Conservation (phyloP, 2,113 vertebrate species). For the Passer domesticus region DNA sequence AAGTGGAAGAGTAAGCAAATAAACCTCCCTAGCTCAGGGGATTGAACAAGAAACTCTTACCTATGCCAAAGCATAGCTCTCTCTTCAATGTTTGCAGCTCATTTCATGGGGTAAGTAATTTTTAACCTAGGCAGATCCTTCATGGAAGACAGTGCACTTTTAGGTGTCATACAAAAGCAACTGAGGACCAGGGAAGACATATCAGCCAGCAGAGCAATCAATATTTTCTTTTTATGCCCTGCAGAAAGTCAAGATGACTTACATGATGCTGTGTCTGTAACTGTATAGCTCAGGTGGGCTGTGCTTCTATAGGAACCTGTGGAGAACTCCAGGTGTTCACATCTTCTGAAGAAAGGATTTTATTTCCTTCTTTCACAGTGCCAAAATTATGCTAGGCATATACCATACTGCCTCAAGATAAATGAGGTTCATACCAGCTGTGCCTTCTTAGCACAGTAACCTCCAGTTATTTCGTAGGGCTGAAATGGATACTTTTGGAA, state of each 20-base stretch:
- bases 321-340: neutral
- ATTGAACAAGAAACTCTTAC: neutral
- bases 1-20: neutral
- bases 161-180: neutral
- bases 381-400: neutral
- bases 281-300: neutral
- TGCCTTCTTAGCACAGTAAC: neutral
- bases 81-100: neutral
- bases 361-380: conserved; percentile 1
- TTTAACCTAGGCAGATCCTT: neutral
- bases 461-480: conserved; percentile 2
- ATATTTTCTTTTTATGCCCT: neutral
- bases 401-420: neutral
- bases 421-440: conserved; percentile 9
- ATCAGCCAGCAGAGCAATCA: neutral
- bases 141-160: neutral
- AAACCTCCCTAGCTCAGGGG: neutral
- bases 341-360: neutral
- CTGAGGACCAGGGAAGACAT: neutral
- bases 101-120: neutral
- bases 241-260: neutral
- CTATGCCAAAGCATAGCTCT: neutral
- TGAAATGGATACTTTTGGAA: neutral
- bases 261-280: neutral
- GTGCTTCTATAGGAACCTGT: neutral